Conservation (phyloP, 2,113 vertebrate genomes). For the Neogobius melanostomus region DNA sequence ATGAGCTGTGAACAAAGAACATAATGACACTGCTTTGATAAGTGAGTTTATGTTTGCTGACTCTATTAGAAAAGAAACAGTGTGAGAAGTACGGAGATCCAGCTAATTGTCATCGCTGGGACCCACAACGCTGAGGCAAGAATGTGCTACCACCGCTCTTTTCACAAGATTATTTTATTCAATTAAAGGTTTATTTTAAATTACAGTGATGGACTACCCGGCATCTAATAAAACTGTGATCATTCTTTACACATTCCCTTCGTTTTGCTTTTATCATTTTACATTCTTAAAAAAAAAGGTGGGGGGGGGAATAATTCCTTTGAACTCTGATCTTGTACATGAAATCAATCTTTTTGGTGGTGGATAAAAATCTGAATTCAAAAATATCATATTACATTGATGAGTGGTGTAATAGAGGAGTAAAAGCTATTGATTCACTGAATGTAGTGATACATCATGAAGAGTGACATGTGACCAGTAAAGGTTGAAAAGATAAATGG, state of each 20-base stretch:
- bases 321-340: too few relatives aligned
- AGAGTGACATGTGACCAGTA: not conserved
- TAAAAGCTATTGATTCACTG: not conserved
- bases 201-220: not conserved
- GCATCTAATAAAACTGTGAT: not conserved
- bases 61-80: conserved; percentile 10
- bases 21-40: not conserved
- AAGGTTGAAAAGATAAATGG: not conserved
- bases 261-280: not conserved
- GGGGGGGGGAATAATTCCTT: too few relatives aligned
- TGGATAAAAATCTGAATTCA: not conserved
- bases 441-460: not conserved
- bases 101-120: too few relatives aligned
- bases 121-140: too few relatives aligned
- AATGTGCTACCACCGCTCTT: not conserved
- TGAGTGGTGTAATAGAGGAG: not conserved
- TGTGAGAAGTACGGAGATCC: too few relatives aligned
- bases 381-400: not conserved
- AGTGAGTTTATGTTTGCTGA: conserved; percentile 18
- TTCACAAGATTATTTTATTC: not conserved
- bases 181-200: not conserved
- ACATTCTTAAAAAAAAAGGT: too few relatives aligned
- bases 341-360: not conserved
- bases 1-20: conserved; percentile 7
- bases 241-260: not conserved